Evolutionary conservation across 2,888 invertebrate species (phyloP).

Genomic region (Caenorhabditis macrosperma): DNA sequence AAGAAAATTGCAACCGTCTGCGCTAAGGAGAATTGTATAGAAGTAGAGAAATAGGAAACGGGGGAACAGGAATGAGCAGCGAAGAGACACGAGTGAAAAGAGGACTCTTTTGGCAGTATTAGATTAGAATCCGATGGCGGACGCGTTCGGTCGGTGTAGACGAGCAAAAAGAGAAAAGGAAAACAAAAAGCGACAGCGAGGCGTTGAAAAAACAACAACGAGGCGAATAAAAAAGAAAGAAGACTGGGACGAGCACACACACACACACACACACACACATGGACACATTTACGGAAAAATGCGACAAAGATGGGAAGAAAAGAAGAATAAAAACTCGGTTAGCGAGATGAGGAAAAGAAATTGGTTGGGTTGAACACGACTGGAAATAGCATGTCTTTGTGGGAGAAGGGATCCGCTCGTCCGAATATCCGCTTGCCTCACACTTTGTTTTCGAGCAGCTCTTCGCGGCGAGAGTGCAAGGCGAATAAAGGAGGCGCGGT

Average conservation of each 20-base stretch:
- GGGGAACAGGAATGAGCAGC: conserved; percentile 3
- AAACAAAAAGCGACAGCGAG: conserved; percentile 29
- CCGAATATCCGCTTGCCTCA: conserved; percentile 19
- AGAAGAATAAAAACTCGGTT: conserved; percentile 52
- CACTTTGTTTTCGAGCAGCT: conserved; percentile 36
- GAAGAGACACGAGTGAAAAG: not conserved
- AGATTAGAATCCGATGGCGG: conserved; percentile 7
- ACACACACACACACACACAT: conserved; percentile 20
- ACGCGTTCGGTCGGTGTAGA: conserved; percentile 11
- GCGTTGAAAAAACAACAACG: conserved; percentile 40
- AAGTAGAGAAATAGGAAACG: not conserved
- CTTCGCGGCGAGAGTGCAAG: conserved; percentile 4
- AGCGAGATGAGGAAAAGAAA: conserved; percentile 45
- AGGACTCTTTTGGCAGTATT: conserved; percentile 5
- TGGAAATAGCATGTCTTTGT: conserved; percentile 9
- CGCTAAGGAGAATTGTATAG: not conserved
- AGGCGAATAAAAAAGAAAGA: conserved; percentile 20
- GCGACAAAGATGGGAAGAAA: conserved; percentile 44
- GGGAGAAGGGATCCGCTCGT: conserved; percentile 22
- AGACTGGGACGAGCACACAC: conserved; percentile 20
- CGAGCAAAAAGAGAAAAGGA: conserved; percentile 10
- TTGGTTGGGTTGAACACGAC: conserved; percentile 25
- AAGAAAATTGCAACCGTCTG: no score
- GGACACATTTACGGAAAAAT: conserved; percentile 36
- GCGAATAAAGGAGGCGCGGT: not conserved